Evolutionary conservation across 2,888 invertebrate species (phyloP).

Genomic region (Cephus spinipes): DNA sequence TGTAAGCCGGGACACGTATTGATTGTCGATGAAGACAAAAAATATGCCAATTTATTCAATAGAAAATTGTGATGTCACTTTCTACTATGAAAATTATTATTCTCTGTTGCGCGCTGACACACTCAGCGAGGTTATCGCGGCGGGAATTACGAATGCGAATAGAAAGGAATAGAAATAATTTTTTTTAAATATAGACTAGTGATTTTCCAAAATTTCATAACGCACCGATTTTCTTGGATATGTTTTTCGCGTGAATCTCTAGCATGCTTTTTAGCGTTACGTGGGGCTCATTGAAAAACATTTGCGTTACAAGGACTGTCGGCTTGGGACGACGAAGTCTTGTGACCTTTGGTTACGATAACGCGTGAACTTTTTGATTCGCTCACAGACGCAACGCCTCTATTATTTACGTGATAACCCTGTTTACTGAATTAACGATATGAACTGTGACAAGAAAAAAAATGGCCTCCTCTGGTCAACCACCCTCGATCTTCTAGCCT

Average conservation of each 20-base stretch:
- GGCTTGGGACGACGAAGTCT: not conserved
- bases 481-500: not conserved
- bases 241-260: not conserved
- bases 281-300: not conserved
- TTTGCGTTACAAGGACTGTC: not conserved
- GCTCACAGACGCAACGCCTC: not conserved
- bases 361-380: not conserved
- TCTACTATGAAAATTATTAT: not conserved
- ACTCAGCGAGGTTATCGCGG: not conserved
- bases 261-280: not conserved
- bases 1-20: not conserved
- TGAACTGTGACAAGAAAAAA: not conserved
- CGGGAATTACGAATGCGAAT: not conserved
- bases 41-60: not conserved
- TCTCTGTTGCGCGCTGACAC: not conserved
- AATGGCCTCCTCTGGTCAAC: not conserved
- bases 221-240: too few relatives aligned
- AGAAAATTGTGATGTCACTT: not conserved
- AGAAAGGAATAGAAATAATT: not conserved
- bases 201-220: not conserved
- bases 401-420: not conserved
- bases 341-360: not conserved
- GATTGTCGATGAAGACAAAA: not conserved
- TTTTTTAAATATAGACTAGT: not conserved
- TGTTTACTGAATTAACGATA: not conserved